Base-by-base conservation (phyloP, 2,113 vertebrate species). In the Pteruthius melanotis region DNA sequence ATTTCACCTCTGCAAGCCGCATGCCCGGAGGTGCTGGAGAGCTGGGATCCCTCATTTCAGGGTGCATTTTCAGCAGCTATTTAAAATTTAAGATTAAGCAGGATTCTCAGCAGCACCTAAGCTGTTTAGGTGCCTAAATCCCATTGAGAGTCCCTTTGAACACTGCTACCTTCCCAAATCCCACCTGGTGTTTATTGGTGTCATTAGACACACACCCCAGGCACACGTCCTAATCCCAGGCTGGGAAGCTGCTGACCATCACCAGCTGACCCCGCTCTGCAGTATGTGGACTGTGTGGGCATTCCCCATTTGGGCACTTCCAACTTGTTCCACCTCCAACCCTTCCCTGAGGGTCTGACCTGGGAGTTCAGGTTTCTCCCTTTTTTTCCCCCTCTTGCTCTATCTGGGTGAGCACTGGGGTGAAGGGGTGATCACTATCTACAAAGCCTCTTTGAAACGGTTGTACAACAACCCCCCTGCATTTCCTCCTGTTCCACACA, bases 11-110 rank as follows among this genome's bases (percentile, higher is more conserved):
- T 33, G 61, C 52, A 22, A 59, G 17, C 39, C 10, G 4, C 0
- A 0, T 0, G 4, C 52, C 64, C 0, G 0, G 35, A 31, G 54
- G 8, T 6, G n/a, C 1, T 2, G 39, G 3, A 45, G 57, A 31
- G n/a, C 66, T 75, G 87, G 15, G 44, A 85, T 52, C 69, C 23
- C 63, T 75, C 65, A 30, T 83, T 70, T n/a, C 35, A 17, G 76
- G 57, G 9, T 7, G 16, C 4, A 0, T n/a, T 79, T 75, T 6
- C 82, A 88, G 79, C 66, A 80, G 79, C 50, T 74, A 4, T n/a
- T 72, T 18, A 85, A 87, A 74, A 63, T 42, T 57, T 31, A 24
- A 60, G 63, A 69, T 78, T n/a, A 69, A 94, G 61, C 1, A 13
- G 69, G 84, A 91, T 96, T 94, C 85, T 22, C 81, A 76, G 52